A percentile compares a stretch with the other conserved stretches of the same genome.
phyloP scores from a whole-genome alignment of 2,113 vertebrate genomes.

The Formicarius rufipectus region DNA sequence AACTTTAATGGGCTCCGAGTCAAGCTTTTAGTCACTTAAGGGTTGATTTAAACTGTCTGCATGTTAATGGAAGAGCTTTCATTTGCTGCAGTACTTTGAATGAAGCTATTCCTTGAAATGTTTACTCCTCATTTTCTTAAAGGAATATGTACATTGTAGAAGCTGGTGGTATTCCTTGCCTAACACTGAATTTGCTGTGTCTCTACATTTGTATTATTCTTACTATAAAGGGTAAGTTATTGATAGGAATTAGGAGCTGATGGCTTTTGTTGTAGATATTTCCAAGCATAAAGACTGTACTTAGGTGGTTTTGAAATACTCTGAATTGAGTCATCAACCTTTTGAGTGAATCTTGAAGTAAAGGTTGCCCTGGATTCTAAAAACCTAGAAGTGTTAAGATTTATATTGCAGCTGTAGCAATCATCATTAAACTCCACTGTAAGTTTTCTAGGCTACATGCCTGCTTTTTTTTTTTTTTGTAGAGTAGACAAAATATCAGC shows the following conservation, averaged over 20 bases:
- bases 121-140: background rate
- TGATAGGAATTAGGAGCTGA: background rate
- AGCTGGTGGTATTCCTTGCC: background rate
- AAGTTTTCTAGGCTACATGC: background rate
- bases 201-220: background rate
- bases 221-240: background rate
- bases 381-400: background rate
- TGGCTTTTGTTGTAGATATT: background rate
- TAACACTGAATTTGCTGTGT: background rate
- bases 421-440: background rate
- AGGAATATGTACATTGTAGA: background rate
- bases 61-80: background rate
- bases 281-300: background rate
- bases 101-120: background rate
- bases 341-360: conserved; percentile 16
- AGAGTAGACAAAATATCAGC: background rate
- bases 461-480: background rate
- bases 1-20: background rate
- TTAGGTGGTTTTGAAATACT: conserved; percentile 16
- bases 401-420: conserved; percentile 4
- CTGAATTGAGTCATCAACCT: conserved; percentile 23
- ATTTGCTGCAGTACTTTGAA: background rate
- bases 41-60: background rate
- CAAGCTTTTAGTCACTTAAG: background rate
- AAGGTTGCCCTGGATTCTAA: background rate